A percentile compares a stretch with the other conserved stretches of the same genome.
Evolutionary conservation across 2,888 invertebrate species (phyloP).

Genomic region (Drosophila meridiana): DNA sequence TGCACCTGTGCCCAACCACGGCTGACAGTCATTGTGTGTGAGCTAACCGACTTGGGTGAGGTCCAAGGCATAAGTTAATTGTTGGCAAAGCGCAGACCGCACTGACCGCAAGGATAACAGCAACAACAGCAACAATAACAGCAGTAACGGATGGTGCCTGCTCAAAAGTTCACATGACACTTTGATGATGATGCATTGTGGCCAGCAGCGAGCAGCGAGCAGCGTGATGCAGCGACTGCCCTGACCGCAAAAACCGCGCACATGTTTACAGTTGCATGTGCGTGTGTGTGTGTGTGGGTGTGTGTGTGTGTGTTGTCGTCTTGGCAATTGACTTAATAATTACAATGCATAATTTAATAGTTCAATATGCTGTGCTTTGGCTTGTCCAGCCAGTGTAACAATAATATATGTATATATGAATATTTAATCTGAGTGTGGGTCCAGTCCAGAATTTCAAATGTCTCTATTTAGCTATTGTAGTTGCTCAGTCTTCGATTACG

Average conservation of each 20-base stretch:
- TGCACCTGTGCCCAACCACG: slow-evolving; percentile 56
- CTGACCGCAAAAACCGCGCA: slow-evolving; percentile 64
- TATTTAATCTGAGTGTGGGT: slow-evolving; percentile 15
- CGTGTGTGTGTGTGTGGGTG: slow-evolving; percentile 21
- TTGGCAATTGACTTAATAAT: slow-evolving; percentile 67
- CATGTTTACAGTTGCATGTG: slow-evolving; percentile 48
- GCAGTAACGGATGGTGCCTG: slow-evolving; percentile 24
- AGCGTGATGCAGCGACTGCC: slow-evolving; percentile 6
- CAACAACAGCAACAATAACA: slow-evolving; percentile 16
- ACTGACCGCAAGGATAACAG: slow-evolving; percentile 60
- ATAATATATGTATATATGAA: slow-evolving; percentile 16
- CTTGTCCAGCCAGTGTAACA: slow-evolving; percentile 9
- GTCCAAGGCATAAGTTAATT: slow-evolving; percentile 68
- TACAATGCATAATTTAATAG: slow-evolving; percentile 73
- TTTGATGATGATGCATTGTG: slow-evolving; percentile 49
- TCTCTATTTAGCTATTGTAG: neutral
- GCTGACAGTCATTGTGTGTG: slow-evolving; percentile 14
- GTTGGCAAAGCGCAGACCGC: slow-evolving; percentile 66
- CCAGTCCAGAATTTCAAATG: slow-evolving; percentile 23
- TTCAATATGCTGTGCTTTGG: slow-evolving; percentile 18
- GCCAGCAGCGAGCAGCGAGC: slow-evolving; percentile 21
- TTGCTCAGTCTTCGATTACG: slow-evolving; percentile 88
- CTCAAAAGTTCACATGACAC: slow-evolving; percentile 61
- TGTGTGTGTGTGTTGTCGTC: slow-evolving; percentile 18
- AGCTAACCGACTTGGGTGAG: slow-evolving; percentile 41